A percentile compares a stretch with the other conserved stretches of the same genome.
phyloP scores from a whole-genome alignment of 2,888 invertebrate genomes.

The Diabrotica balteata region DNA sequence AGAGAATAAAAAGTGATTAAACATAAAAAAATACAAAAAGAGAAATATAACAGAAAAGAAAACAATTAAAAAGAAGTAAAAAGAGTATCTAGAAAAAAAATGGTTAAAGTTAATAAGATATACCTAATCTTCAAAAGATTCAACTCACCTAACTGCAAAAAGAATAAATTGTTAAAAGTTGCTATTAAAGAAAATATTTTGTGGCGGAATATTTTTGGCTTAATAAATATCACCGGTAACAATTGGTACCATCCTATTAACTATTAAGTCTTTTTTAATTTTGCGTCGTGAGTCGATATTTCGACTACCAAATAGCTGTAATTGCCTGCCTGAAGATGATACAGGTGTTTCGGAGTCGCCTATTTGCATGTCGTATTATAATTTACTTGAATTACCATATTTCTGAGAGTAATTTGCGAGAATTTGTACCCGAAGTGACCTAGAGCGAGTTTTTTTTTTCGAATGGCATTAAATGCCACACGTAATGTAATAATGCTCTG shows the following conservation, averaged over 20 bases:
- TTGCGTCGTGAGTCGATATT: not conserved
- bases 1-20: too few relatives aligned
- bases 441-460: not conserved
- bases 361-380: conserved; percentile 1
- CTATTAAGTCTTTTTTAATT: not conserved
- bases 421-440: conserved; percentile 2
- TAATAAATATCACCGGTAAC: not conserved
- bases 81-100: too few relatives aligned
- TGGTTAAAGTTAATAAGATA: too few relatives aligned
- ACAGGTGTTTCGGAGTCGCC: not conserved
- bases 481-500: not conserved
- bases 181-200: too few relatives aligned
- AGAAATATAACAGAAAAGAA: too few relatives aligned
- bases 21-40: too few relatives aligned
- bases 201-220: not conserved
- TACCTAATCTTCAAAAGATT: too few relatives aligned
- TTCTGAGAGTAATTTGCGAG: not conserved
- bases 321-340: conserved; percentile 1
- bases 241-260: not conserved
- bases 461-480: not conserved
- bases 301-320: not conserved
- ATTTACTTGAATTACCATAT: conserved; percentile 1
- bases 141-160: too few relatives aligned
- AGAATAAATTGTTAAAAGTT: too few relatives aligned
- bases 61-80: too few relatives aligned